A percentile compares a stretch with the other conserved stretches of the same genome.
Conservation (phyloP, 2,888 invertebrate genomes). For the Pelosia muscerda region DNA sequence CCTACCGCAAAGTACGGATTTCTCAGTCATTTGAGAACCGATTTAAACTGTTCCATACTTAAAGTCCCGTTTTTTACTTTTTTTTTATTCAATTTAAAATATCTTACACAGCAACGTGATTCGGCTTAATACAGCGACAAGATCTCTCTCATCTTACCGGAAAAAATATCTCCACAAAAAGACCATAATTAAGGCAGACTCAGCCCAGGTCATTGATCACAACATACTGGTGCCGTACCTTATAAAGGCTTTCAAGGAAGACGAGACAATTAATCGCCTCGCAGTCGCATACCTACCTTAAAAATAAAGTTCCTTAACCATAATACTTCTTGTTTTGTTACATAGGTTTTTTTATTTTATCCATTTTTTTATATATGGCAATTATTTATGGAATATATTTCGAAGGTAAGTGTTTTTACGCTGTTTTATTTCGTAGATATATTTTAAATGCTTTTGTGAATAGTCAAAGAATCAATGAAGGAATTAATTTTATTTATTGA, state of each 20-base stretch:
- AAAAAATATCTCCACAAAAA: conserved; percentile 4
- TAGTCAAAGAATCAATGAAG: too few species aligned
- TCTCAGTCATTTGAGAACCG: too few species aligned
- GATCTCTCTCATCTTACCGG: conserved; percentile 4
- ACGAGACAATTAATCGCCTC: conserved; percentile 20
- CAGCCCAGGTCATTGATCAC: conserved; percentile 5
- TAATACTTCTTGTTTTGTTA: neutral
- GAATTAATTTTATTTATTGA: too few species aligned
- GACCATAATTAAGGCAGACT: neutral
- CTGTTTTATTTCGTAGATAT: neutral
- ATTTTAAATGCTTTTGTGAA: neutral
- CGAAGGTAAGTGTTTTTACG: conserved; percentile 16
- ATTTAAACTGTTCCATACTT: too few species aligned
- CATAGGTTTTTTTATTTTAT: conserved; percentile 24
- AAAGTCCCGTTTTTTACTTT: too few species aligned
- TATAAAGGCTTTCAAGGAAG: conserved; percentile 44
- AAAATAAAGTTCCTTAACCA: conserved; percentile 19
- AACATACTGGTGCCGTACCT: conserved; percentile 14
- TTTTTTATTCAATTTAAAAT: too few species aligned
- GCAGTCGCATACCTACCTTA: conserved; percentile 18
- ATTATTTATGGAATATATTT: conserved; percentile 9
- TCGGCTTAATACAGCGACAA: too few species aligned
- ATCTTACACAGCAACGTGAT: too few species aligned
- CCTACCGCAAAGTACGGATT: too few species aligned
- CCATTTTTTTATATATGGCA: conserved; percentile 5